Evolutionary conservation across 2,888 invertebrate genomes (phyloP), one percentile per base, ranked within the genome.

Genomic region (Strigamia crassipes): DNA sequence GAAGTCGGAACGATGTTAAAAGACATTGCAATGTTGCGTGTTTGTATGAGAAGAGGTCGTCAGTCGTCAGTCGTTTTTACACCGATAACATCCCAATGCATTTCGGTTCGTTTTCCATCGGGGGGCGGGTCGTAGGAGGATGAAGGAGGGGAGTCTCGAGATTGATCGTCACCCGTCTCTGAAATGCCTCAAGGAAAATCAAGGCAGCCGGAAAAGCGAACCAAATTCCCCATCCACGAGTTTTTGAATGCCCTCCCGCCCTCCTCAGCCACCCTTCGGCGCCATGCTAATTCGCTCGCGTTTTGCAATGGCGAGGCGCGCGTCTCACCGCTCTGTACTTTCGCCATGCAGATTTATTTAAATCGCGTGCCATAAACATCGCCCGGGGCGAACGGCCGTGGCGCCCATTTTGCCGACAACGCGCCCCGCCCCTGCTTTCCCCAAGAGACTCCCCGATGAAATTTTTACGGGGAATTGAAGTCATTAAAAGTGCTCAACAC

Each of bases 401-500:
- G 41, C 41, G 61, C 61, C 61, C 61, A 66, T 66, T 66, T 66
- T 23, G 61, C 61, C 61, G 78, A 41, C 78, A 78, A 34, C 78
- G 31, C 34, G 31, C 78, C 41, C 78, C 78, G 78, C 78, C 34
- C 41, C 31, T 41, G 31, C 78, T 78, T 41, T 38, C 15, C 78
- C 78, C 78, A 31, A 78, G 41, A 41, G 41, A 78, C 78, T 41
- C 79, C 79, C 79, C 79, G 80, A 80, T 80, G 80, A 80, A 80
- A 80, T 80, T 80, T 61, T 80, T 80, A 80, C 80, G 80, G 31
- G 61, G 80, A 80, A 80, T 80, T 80, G 80, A 80, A 80, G 80
- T 80, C 80, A 80, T 80, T 80, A 80, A 80, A 80, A 80, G 80
- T 80, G 80, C 80, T 80, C 80, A 80, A 61, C 80, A 80, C 61